These are phyloP conservation scores for Scaptomyza graminum DNA, from an alignment of 1,140 invertebrate species.

Conservation along the genomic window DNA sequence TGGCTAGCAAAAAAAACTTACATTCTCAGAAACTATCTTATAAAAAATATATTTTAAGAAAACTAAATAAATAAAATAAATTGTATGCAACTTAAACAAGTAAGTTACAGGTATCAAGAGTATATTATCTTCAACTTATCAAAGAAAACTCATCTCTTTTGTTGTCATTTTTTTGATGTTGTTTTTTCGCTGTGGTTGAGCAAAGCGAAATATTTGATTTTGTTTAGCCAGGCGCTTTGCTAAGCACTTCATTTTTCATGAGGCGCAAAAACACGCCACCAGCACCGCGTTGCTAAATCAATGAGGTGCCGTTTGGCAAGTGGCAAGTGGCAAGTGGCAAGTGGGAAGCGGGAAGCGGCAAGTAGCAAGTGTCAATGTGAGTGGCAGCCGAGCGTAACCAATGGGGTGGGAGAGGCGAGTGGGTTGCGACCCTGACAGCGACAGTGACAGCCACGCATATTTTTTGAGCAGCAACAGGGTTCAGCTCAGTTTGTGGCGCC, in stretches of 20 bases:
- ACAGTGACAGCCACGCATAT: conserved; percentile 50
- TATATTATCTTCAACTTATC: too few relatives aligned
- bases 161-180: neutral
- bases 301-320: conserved; percentile 25
- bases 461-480: conserved; percentile 61
- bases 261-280: conserved; percentile 46
- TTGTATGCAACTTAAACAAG: too few relatives aligned
- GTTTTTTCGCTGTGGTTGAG: neutral
- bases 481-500: conserved; percentile 10
- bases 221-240: conserved; percentile 53
- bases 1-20: too few relatives aligned
- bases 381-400: conserved; percentile 68
- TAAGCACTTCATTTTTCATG: conserved; percentile 79
- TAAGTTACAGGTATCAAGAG: too few relatives aligned
- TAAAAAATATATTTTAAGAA: too few relatives aligned
- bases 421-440: conserved; percentile 38
- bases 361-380: conserved; percentile 65
- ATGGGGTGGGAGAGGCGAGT: conserved; percentile 46
- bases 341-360: conserved; percentile 17
- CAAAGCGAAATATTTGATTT: conserved; percentile 79
- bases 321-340: conserved; percentile 15
- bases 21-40: too few relatives aligned
- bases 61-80: too few relatives aligned
- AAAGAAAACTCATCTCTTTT: neutral
- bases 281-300: conserved; percentile 39